Conservation (phyloP, 2,888 invertebrate species). For the Chaetogeoica ovagalla region DNA sequence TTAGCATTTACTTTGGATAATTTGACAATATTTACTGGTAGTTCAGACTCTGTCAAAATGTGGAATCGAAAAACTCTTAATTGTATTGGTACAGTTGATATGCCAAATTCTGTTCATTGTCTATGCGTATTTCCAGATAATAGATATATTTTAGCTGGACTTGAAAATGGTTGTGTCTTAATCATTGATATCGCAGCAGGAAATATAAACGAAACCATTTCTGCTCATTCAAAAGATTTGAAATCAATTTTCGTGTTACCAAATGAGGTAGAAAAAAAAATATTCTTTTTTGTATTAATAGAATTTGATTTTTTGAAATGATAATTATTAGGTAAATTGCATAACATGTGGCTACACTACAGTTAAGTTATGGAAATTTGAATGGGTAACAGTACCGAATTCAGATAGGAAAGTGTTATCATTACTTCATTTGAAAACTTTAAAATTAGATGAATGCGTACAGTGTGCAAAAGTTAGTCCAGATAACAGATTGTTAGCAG, state of each 20-base stretch:
- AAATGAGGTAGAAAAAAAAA: conserved; percentile 67
- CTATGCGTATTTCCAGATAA: conserved; percentile 86
- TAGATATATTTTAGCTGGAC: conserved; percentile 83
- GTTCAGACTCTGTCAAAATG: conserved; percentile 85
- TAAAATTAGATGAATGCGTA: conserved; percentile 86
- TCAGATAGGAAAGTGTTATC: conserved; percentile 65
- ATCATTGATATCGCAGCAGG: conserved; percentile 85
- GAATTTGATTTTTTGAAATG: not conserved
- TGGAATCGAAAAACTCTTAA: conserved; percentile 78
- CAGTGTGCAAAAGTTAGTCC: conserved; percentile 81
- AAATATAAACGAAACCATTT: conserved; percentile 76
- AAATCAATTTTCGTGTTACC: conserved; percentile 78
- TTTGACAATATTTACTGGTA: conserved; percentile 81
- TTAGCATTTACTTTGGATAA: conserved; percentile 90
- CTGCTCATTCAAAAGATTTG: conserved; percentile 80
- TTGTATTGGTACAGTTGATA: conserved; percentile 71
- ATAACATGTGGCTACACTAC: conserved; percentile 85
- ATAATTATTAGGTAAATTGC: conserved; percentile 70
- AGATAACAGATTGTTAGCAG: conserved; percentile 84
- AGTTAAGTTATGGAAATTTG: conserved; percentile 93
- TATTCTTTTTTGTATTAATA: not conserved
- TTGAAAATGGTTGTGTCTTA: conserved; percentile 79
- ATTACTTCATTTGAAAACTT: conserved; percentile 75
- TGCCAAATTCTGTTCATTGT: conserved; percentile 71
- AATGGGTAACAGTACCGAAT: conserved; percentile 71